These are phyloP conservation scores for Macrosteles quadrilineatus DNA, from an alignment of 1,140 invertebrate genomes.

Conservation along the genomic window DNA sequence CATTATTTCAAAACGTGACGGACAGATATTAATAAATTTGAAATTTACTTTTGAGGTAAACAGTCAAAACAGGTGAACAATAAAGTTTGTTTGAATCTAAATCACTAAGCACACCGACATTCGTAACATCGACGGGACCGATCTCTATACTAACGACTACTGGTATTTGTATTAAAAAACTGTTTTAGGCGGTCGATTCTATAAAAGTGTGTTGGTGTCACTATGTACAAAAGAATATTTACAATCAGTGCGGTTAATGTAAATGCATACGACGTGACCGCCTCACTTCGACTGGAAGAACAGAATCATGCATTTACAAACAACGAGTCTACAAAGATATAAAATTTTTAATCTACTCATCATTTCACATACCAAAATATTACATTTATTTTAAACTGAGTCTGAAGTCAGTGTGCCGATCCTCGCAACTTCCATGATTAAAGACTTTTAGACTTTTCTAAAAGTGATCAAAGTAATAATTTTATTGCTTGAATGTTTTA, in stretches of 20 bases:
- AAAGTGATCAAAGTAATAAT: background rate
- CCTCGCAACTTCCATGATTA: background rate
- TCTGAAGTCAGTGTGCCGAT: background rate
- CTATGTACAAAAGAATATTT: conserved; percentile 21
- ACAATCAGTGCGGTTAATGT: conserved; percentile 17
- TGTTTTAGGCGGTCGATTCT: conserved; percentile 6
- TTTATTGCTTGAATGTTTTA: background rate
- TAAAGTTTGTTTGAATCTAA: conserved; percentile 9
- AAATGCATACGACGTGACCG: background rate
- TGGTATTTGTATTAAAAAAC: conserved; percentile 23
- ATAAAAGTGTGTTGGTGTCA: conserved; percentile 15
- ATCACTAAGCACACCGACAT: conserved; percentile 14
- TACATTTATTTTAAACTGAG: background rate
- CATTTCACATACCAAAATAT: conserved; percentile 27
- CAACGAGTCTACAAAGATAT: conserved; percentile 10
- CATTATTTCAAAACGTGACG: conserved; percentile 4
- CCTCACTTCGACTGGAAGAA: conserved; percentile 3
- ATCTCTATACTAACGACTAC: conserved; percentile 10
- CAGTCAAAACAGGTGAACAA: conserved; percentile 17
- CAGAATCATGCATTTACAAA: conserved; percentile 28
- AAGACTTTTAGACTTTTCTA: background rate
- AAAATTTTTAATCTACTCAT: conserved; percentile 1
- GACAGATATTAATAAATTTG: background rate
- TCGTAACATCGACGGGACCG: background rate
- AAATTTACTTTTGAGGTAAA: conserved; percentile 17